Conservation (phyloP, 2,888 invertebrate species). For the Phalera bucephala region DNA sequence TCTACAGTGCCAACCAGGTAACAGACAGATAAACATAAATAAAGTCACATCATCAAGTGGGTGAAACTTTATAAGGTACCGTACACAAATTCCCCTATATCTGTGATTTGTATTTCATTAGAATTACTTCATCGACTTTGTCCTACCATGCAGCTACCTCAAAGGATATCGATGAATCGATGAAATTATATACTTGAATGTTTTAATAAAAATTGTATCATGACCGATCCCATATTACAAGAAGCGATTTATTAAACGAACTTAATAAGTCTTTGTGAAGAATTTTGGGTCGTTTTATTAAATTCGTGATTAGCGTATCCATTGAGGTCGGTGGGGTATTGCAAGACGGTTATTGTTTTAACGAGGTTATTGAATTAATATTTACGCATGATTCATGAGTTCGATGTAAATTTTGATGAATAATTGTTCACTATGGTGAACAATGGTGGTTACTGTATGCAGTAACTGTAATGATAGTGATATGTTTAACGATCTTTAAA, state of each 20-base stretch:
- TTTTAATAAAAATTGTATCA: slow-evolving; percentile 21
- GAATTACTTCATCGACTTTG: slow-evolving; percentile 34
- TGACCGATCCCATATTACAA: slow-evolving; percentile 14
- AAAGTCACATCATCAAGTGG: slow-evolving; percentile 67
- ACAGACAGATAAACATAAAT: slow-evolving; percentile 54
- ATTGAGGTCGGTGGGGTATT: slow-evolving; percentile 42
- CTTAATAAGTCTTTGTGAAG: slow-evolving; percentile 19
- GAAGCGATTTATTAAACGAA: slow-evolving; percentile 20
- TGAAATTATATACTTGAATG: slow-evolving; percentile 19
- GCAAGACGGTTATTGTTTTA: slow-evolving; percentile 21
- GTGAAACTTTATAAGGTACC: slow-evolving; percentile 83
- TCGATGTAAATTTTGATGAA: slow-evolving; percentile 9
- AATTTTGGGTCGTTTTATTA: slow-evolving; percentile 26
- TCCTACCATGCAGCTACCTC: slow-evolving; percentile 68
- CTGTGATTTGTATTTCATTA: slow-evolving; percentile 42
- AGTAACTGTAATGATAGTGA: no score
- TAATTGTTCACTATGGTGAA: no score
- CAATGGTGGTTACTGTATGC: no score
- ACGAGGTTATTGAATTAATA: slow-evolving; percentile 10
- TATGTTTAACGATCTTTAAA: no score
- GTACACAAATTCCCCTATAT: slow-evolving; percentile 79
- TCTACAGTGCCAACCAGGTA: slow-evolving; percentile 66
- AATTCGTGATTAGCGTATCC: slow-evolving; percentile 40
- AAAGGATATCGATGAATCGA: slow-evolving; percentile 44
- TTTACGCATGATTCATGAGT: slow-evolving; percentile 5